phyloP scores from a whole-genome alignment of 2,797 vertebrate species.

The Melanotaenia boesemani region DNA sequence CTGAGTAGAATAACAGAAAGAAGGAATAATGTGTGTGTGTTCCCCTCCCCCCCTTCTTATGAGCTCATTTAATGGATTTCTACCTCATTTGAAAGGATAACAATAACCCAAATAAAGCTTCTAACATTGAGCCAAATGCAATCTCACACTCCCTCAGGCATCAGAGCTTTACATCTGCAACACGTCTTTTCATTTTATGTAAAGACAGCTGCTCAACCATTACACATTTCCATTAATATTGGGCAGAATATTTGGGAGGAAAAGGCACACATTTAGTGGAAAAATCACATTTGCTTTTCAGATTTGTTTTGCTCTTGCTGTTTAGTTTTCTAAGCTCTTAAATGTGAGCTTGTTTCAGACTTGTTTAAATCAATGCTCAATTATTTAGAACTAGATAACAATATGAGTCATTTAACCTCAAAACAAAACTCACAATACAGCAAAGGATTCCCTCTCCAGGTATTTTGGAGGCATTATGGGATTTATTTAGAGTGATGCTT shows the following conservation, averaged over 20 bases:
- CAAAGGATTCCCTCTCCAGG: no score
- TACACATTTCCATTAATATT: conserved; percentile 4
- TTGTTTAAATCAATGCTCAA: no score
- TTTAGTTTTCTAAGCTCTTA: no score
- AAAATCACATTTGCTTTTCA: background rate
- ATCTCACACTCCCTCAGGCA: background rate
- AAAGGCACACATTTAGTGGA: background rate
- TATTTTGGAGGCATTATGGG: no score
- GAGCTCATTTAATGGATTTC: conserved; percentile 13
- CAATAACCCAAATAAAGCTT: background rate
- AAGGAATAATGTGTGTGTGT: no score
- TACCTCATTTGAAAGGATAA: conserved; percentile 5
- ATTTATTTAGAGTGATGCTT: no score
- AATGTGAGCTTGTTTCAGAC: no score
- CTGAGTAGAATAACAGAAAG: background rate
- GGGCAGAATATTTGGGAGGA: background rate
- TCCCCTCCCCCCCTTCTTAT: background rate
- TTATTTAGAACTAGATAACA: no score
- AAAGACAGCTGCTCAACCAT: background rate
- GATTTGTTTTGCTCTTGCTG: no score
- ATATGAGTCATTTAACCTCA: no score
- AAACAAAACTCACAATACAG: no score
- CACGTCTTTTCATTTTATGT: background rate
- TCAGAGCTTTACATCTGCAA: background rate
- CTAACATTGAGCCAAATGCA: background rate